Conservation (phyloP, 2,797 vertebrate species). For the Epinephelus malabaricus region DNA sequence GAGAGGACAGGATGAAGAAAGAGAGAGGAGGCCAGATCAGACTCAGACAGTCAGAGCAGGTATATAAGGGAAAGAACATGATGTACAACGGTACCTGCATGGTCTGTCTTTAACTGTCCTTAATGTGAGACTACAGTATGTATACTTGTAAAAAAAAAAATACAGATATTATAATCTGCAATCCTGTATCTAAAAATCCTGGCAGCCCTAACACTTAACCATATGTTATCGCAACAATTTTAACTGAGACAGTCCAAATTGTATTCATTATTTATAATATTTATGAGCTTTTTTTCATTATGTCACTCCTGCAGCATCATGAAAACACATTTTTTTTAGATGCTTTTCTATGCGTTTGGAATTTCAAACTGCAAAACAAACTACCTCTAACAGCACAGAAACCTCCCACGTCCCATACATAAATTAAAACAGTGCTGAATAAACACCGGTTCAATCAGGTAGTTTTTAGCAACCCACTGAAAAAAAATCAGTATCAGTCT, state of each 20-base stretch:
- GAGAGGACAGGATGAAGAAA: slow-evolving; percentile 84
- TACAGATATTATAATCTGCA: not conserved
- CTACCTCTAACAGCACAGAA: not conserved
- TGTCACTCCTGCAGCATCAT: not conserved
- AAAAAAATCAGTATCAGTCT: too few species aligned
- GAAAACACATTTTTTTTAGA: not conserved
- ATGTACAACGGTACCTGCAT: slow-evolving; percentile 9
- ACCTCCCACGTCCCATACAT: too few species aligned
- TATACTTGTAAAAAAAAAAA: not conserved
- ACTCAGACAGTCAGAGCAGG: slow-evolving; percentile 72
- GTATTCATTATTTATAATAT: not conserved
- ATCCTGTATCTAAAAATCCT: not conserved
- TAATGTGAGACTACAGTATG: not conserved
- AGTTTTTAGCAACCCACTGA: too few species aligned
- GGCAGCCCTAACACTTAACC: not conserved
- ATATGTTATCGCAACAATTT: not conserved
- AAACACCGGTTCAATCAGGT: too few species aligned
- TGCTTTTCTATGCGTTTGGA: not conserved
- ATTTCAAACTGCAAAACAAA: not conserved
- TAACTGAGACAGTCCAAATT: not conserved
- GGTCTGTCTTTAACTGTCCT: not conserved
- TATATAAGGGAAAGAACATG: slow-evolving; percentile 49
- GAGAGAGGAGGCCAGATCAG: slow-evolving; percentile 85
- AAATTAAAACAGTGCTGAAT: too few species aligned
- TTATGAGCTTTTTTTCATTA: not conserved